Conservation (phyloP, 2,797 vertebrate species). For the Pogonophryne albipinna region DNA sequence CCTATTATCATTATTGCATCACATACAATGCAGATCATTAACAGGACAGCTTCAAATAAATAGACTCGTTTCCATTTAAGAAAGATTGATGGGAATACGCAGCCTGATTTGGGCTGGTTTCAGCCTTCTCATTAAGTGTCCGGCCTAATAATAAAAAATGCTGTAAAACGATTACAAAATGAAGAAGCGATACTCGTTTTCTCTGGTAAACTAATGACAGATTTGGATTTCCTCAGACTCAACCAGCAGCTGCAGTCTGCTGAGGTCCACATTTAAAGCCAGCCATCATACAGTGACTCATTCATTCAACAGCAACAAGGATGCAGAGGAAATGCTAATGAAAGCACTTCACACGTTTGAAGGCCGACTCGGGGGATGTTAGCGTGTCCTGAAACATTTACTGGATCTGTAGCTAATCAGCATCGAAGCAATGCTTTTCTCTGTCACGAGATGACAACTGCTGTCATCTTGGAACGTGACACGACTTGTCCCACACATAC, state of each 20-base stretch:
- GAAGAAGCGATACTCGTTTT: conserved; percentile 26
- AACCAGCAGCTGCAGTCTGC: conserved; percentile 40
- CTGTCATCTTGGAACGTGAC: conserved; percentile 1
- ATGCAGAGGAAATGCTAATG: conserved; percentile 4
- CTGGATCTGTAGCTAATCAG: conserved; percentile 5
- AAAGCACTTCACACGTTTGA: conserved; percentile 25
- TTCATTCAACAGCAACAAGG: conserved; percentile 23
- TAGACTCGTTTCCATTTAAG: not conserved
- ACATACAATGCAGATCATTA: not conserved
- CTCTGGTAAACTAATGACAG: conserved; percentile 35
- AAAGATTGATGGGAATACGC: conserved; percentile 14
- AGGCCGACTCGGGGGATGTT: conserved; percentile 16
- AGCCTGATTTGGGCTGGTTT: conserved; percentile 17
- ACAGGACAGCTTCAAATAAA: not conserved
- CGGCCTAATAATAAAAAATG: not conserved
- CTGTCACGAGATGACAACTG: not conserved
- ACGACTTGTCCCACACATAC: not conserved
- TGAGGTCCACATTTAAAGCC: conserved; percentile 31
- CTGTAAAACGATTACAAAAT: not conserved
- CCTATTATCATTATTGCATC: not conserved
- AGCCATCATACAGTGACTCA: conserved; percentile 37
- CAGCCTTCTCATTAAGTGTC: conserved; percentile 52
- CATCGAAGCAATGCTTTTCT: conserved; percentile 5
- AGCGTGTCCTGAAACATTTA: conserved; percentile 10
- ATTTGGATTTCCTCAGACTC: conserved; percentile 52